Evolutionary conservation across 2,888 invertebrate genomes (phyloP).

Genomic region (Himalopsyche anomala): DNA sequence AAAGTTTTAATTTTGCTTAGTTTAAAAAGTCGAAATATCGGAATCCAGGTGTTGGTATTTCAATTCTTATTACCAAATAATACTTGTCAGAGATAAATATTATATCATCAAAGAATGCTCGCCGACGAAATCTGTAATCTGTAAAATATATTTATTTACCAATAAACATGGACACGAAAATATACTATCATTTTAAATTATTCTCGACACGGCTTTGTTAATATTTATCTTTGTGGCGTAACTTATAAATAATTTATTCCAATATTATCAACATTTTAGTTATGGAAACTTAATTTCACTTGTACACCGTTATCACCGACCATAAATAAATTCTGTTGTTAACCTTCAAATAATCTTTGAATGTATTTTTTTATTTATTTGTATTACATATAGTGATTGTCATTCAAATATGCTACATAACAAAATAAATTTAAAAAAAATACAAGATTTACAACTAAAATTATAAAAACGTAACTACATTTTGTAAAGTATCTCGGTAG

Average conservation of each 20-base stretch:
- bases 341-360: not conserved
- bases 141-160: not conserved
- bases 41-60: too few species aligned
- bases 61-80: too few species aligned
- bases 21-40: too few species aligned
- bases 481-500: too few species aligned
- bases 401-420: too few species aligned
- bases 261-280: conserved; percentile 15
- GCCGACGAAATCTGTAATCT: not conserved
- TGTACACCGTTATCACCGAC: not conserved
- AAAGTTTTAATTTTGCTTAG: too few species aligned
- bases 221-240: not conserved
- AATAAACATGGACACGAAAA: not conserved
- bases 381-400: too few species aligned
- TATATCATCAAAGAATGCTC: not conserved
- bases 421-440: too few species aligned
- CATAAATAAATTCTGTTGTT: not conserved
- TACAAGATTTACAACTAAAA: too few species aligned
- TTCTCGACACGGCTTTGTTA: not conserved
- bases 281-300: conserved; percentile 3
- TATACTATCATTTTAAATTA: not conserved
- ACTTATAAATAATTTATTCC: conserved; percentile 14
- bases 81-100: not conserved
- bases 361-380: not conserved
- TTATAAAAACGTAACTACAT: too few species aligned